Percentiles rank a stretch among this genome's conserved stretches.
Conservation (phyloP, 2,797 vertebrate species). For the Xiphophorus birchmanni region DNA sequence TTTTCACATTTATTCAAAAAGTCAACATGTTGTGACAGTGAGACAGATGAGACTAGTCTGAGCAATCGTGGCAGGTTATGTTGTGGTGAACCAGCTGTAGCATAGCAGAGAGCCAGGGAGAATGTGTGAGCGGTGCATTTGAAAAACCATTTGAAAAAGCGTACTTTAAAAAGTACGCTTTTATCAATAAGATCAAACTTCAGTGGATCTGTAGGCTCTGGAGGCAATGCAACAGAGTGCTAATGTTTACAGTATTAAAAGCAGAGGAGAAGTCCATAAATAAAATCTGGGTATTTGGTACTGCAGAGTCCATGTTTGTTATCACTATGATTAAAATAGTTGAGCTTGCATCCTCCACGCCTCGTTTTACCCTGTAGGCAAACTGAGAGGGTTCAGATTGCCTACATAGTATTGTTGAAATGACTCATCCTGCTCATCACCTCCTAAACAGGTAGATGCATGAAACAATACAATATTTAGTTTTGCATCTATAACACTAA, state of each 20-base stretch:
- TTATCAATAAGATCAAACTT: neutral
- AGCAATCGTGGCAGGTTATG: too few relatives aligned
- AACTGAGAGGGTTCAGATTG: neutral
- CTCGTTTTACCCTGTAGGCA: neutral
- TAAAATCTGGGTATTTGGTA: neutral
- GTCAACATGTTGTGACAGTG: too few relatives aligned
- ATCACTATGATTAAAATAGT: neutral
- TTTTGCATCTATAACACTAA: slow-evolving; percentile 21
- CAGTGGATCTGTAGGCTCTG: neutral
- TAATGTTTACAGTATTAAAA: neutral
- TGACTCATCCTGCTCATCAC: neutral
- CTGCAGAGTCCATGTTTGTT: neutral
- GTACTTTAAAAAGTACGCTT: neutral
- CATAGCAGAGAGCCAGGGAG: too few relatives aligned
- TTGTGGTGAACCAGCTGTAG: too few relatives aligned
- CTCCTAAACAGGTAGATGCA: slow-evolving; percentile 14
- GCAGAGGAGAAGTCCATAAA: slow-evolving; percentile 3
- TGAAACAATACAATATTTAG: slow-evolving; percentile 23
- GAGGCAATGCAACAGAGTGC: neutral
- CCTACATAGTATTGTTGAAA: neutral
- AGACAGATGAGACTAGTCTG: too few relatives aligned
- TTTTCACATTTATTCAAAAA: too few relatives aligned
- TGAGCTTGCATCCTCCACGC: neutral
- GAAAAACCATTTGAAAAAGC: too few relatives aligned
- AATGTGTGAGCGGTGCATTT: too few relatives aligned